phyloP scores from a whole-genome alignment of 2,888 invertebrate genomes.

The Heteromyza rotundicornis region DNA sequence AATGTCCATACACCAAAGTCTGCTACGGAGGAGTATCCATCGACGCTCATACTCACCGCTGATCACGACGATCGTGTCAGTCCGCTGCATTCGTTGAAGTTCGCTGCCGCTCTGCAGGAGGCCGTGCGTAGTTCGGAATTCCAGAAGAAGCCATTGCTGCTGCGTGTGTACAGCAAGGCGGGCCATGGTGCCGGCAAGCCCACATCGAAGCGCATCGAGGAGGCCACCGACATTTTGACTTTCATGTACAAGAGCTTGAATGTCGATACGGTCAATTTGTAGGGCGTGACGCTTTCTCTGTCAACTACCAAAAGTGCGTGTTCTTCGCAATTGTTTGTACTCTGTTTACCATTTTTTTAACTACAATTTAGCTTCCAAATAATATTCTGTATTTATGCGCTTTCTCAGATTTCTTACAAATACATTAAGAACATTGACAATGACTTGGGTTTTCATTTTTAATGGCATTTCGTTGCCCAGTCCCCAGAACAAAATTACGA shows the following conservation, averaged over 20 bases:
- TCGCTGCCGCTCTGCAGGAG: slow-evolving; percentile 88
- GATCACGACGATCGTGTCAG: slow-evolving; percentile 99
- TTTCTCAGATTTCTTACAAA: too few relatives aligned
- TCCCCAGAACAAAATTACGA: too few relatives aligned
- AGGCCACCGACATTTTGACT: slow-evolving; percentile 83
- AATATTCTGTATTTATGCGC: too few relatives aligned
- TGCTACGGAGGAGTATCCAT: slow-evolving; percentile 78
- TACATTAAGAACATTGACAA: too few relatives aligned
- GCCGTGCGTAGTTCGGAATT: slow-evolving; percentile 67
- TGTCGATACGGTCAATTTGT: slow-evolving; percentile 53
- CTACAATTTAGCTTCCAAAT: background rate
- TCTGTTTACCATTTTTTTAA: background rate
- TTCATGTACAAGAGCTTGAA: slow-evolving; percentile 59
- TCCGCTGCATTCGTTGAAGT: slow-evolving; percentile 95
- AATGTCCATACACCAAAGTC: slow-evolving; percentile 75
- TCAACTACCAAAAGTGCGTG: too few relatives aligned
- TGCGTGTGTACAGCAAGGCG: slow-evolving; percentile 91
- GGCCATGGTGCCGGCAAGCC: slow-evolving; percentile 98
- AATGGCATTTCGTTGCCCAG: too few relatives aligned
- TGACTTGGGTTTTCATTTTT: too few relatives aligned
- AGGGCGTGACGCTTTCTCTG: too few relatives aligned
- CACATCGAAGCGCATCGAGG: slow-evolving; percentile 94
- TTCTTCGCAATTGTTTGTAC: too few relatives aligned
- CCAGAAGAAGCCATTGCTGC: slow-evolving; percentile 85
- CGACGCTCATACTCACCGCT: slow-evolving; percentile 90